Evolutionary conservation across 2,888 invertebrate species (phyloP), one percentile per base, ranked within the genome.

Genomic region (Drosophila villosipedis): DNA sequence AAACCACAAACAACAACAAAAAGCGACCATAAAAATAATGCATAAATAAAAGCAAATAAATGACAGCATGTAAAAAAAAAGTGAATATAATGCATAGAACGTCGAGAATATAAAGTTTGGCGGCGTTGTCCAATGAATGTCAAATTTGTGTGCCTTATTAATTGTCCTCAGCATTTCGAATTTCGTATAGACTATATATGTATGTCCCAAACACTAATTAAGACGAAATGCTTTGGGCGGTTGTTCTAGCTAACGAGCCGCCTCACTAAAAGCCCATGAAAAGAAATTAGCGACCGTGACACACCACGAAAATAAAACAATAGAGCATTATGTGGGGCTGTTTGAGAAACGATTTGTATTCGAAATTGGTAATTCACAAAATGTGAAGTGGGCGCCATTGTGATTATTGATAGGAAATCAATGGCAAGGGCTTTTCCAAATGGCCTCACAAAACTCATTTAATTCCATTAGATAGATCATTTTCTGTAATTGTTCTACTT

Each of bases 11-110:
- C 31, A 57, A 30, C 57, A 68, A 67, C 50, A 68, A 43, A 60
- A 53, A 65, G 39, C 70, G 66, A 69, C 84, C 84, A 88, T 85
- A 88, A 88, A 88, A 85, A 85, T 85, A 88, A 85, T 88, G 89
- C 89, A 85, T 88, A 88, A 88, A 88, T 85, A 85, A 85, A 82
- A 83, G 86, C 85, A 85, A 85, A 85, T 85, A 88, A 88, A 85
- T 85, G 85, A 83, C 84, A 76, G 83, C 84, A 83, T 84, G 84
- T 86, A 80, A 73, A 69, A 59, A 69, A 59, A 59, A 41, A 60
- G 49, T 49, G 50, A 68, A 63, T 60, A 53, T 31, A 43, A 68
- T 67, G 54, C 59, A 60, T 28, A 61, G 68, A 73, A 55, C 57
- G 66, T 66, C 53, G 50, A 31, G 68, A 72, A 73, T 64, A 79